Evolutionary conservation across 2,113 vertebrate species (phyloP).

Genomic region (Chrysemys picta): DNA sequence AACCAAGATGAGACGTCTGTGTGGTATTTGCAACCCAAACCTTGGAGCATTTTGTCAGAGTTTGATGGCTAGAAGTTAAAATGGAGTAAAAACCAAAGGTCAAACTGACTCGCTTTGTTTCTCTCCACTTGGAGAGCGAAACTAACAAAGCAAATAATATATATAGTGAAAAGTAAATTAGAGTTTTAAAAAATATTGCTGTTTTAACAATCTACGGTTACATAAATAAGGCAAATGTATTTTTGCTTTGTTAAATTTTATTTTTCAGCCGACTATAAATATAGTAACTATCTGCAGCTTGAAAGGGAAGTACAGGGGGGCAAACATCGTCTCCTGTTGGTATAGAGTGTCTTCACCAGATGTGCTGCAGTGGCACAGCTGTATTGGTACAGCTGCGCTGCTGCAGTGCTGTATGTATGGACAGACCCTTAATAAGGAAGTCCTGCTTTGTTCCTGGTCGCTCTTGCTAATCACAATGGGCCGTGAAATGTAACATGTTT

Average conservation of each 20-base stretch:
- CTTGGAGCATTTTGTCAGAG: not conserved
- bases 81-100: not conserved
- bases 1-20: not conserved
- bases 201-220: not conserved
- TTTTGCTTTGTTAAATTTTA: no score
- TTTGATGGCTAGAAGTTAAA: not conserved
- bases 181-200: not conserved
- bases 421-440: not conserved
- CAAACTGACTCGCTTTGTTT: not conserved
- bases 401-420: no score
- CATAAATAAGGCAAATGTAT: not conserved
- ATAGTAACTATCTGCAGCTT: no score
- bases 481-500: not conserved
- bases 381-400: no score
- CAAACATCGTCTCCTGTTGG: no score
- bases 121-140: not conserved
- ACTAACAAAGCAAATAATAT: not conserved
- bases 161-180: not conserved
- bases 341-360: no score
- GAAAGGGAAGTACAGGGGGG: no score
- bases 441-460: not conserved
- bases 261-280: no score
- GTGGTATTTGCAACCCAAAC: not conserved
- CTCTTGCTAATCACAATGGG: rapidly evolving
- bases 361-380: no score